Conservation (phyloP, 2,113 vertebrate species). For the Scolopax mira region DNA sequence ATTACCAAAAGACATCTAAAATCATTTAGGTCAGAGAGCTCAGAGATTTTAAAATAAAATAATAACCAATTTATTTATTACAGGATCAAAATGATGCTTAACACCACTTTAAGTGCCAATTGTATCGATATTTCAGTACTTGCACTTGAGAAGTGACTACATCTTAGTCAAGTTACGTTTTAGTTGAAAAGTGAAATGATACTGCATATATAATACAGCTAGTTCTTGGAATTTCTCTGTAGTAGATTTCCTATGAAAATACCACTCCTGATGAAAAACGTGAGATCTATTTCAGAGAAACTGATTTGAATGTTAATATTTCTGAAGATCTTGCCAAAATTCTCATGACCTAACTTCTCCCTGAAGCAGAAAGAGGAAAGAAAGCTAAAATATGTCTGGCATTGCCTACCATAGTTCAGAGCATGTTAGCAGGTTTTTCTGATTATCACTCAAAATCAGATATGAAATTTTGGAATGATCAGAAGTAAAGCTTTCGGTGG, state of each 20-base stretch:
- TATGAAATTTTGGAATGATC: background rate
- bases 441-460: background rate
- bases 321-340: background rate
- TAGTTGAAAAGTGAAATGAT: background rate
- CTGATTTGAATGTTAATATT: background rate
- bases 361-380: background rate
- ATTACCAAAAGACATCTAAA: background rate
- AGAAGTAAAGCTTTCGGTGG: background rate
- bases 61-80: background rate
- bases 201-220: background rate
- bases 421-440: background rate
- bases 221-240: background rate
- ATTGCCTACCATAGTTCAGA: background rate
- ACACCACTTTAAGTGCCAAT: background rate
- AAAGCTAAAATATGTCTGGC: background rate
- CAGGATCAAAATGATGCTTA: conserved; percentile 18
- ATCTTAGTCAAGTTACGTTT: background rate
- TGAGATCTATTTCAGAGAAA: background rate
- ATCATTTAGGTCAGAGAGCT: conserved; percentile 8
- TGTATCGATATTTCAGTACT: background rate
- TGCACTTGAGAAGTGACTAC: conserved; percentile 9
- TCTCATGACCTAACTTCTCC: background rate
- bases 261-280: background rate
- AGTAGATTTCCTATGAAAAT: background rate
- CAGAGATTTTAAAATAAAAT: background rate